phyloP scores from a whole-genome alignment of 2,888 invertebrate genomes.

The Agrotis clavis region DNA sequence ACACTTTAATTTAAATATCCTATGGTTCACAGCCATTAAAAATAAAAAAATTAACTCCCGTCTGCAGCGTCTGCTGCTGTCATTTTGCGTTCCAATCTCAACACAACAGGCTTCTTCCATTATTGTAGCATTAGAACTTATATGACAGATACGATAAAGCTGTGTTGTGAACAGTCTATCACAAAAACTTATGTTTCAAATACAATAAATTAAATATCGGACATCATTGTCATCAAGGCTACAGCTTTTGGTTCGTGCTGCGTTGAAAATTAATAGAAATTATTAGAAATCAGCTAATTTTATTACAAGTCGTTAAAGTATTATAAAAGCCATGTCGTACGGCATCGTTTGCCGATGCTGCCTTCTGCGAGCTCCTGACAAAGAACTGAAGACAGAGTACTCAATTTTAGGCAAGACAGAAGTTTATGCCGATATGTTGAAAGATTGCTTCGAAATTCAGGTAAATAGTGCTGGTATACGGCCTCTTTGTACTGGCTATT shows the following conservation, averaged over 20 bases:
- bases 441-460: slow-evolving; percentile 86
- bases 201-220: not conserved
- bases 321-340: slow-evolving; percentile 69
- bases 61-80: slow-evolving; percentile 35
- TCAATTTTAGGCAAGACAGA: slow-evolving; percentile 78
- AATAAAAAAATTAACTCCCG: not conserved
- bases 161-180: not conserved
- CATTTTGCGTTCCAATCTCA: slow-evolving; percentile 20
- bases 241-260: slow-evolving; percentile 1
- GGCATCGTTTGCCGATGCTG: slow-evolving; percentile 80
- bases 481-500: not conserved
- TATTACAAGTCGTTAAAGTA: not conserved
- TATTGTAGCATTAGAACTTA: not conserved
- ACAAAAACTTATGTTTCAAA: not conserved
- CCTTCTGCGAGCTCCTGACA: slow-evolving; percentile 81
- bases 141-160: rapidly evolving
- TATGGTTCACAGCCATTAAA: not conserved
- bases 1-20: not conserved
- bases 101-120: rapidly evolving
- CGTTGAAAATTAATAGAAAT: slow-evolving; percentile 3
- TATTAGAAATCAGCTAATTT: not conserved
- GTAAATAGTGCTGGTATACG: slow-evolving; percentile 70
- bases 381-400: slow-evolving; percentile 78
- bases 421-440: slow-evolving; percentile 84
- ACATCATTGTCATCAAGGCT: slow-evolving; percentile 41